These are phyloP conservation scores for Paradisaea rubra DNA, from an alignment of 2,113 vertebrate genomes.

Conservation along the genomic window DNA sequence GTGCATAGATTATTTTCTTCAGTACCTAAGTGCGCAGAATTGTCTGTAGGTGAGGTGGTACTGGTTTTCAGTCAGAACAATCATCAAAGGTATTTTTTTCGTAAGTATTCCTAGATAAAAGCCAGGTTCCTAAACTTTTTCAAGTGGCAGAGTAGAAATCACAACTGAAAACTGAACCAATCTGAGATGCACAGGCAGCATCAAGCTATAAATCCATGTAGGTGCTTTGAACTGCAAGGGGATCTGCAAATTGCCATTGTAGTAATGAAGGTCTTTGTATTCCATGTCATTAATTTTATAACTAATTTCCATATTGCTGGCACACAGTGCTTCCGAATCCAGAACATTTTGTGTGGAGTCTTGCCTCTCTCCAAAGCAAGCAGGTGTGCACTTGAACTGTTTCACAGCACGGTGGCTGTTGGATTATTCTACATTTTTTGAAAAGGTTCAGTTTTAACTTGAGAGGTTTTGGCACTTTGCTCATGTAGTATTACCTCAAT, in stretches of 20 bases:
- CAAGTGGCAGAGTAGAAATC: background rate
- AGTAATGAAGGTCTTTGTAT: background rate
- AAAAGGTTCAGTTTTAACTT: background rate
- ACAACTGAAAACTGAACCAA: background rate
- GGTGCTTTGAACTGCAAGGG: background rate
- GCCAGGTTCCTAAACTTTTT: background rate
- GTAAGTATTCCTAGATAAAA: background rate
- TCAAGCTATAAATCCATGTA: background rate
- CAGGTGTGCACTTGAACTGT: background rate
- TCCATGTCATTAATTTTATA: background rate
- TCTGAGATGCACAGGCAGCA: background rate
- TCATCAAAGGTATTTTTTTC: background rate
- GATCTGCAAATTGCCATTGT: background rate
- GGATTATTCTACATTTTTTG: background rate
- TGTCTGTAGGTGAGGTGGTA: background rate
- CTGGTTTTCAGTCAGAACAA: background rate
- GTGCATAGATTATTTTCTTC: background rate
- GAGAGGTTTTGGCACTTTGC: background rate
- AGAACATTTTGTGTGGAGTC: background rate
- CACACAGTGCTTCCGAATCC: background rate
- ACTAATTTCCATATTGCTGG: background rate
- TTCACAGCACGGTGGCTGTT: background rate
- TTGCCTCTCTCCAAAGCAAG: background rate
- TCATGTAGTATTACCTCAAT: background rate
- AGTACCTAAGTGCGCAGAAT: background rate